Conservation (phyloP, 2,888 invertebrate species). For the Rhogogaster chlorosoma region DNA sequence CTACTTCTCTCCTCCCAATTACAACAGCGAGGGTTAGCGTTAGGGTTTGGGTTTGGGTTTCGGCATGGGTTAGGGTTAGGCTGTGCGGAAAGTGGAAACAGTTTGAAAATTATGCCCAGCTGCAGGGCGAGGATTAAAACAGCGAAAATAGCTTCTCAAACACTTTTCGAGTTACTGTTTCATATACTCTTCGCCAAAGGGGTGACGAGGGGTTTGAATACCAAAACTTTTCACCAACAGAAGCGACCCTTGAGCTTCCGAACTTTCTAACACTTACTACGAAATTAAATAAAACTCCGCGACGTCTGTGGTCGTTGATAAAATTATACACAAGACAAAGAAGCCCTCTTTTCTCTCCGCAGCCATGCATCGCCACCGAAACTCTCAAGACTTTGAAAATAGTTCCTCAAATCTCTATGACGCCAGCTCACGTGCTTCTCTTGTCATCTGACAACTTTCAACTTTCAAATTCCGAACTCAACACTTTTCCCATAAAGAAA, state of each 20-base stretch:
- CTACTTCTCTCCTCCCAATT: slow-evolving; percentile 16
- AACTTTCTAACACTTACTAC: not conserved
- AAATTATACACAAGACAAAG: not conserved
- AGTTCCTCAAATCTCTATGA: not conserved
- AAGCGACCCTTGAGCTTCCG: not conserved
- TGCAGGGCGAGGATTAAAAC: slow-evolving; percentile 33
- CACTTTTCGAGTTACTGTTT: slow-evolving; percentile 29
- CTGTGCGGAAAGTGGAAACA: slow-evolving; percentile 28
- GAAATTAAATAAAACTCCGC: not conserved
- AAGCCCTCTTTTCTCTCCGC: not conserved
- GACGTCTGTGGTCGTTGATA: not conserved
- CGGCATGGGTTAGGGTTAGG: not conserved
- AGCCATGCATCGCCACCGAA: not conserved
- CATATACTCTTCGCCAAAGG: slow-evolving; percentile 1
- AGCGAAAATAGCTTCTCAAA: slow-evolving; percentile 23
- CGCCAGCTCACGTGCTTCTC: not conserved
- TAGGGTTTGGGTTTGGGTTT: not conserved
- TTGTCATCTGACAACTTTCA: not conserved
- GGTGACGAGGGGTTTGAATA: not conserved
- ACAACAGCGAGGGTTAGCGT: slow-evolving; percentile 9
- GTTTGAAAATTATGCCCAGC: slow-evolving; percentile 29
- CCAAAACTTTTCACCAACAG: not conserved
- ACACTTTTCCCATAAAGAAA: not conserved
- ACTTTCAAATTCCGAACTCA: not conserved
- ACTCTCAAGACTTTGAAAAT: not conserved